Evolutionary conservation across 2,797 vertebrate species (phyloP).

Genomic region (Agapornis canus): DNA sequence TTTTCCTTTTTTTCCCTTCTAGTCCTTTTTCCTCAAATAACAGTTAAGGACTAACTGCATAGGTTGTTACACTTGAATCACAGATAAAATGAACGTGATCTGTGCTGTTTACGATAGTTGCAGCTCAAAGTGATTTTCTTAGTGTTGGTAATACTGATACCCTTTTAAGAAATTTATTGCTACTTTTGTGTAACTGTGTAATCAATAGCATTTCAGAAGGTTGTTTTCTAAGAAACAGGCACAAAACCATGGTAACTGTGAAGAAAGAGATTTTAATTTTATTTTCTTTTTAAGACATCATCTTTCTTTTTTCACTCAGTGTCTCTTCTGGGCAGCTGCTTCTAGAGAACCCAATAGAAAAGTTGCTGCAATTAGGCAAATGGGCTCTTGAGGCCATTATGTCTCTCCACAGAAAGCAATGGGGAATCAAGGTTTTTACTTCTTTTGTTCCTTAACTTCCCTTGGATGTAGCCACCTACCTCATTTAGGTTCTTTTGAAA

Average conservation of each 20-base stretch:
- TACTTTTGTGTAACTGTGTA: not conserved
- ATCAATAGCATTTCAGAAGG: not conserved
- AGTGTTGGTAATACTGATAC: not conserved
- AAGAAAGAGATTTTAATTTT: not conserved
- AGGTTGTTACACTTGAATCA: not conserved
- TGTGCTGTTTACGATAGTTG: not conserved
- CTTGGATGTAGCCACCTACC: not conserved
- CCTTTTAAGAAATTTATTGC: not conserved
- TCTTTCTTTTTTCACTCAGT: not conserved
- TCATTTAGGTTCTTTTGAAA: not conserved
- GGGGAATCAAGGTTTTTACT: not conserved
- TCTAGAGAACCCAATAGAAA: not conserved
- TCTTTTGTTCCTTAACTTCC: not conserved
- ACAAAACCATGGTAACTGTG: not conserved
- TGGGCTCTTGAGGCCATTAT: not conserved
- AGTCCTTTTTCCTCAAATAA: not conserved
- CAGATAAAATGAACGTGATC: not conserved
- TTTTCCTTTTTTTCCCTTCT: not conserved
- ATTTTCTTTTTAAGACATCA: too few species aligned
- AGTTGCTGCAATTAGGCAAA: not conserved
- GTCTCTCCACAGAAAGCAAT: not conserved
- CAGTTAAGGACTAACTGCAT: not conserved
- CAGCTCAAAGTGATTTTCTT: not conserved
- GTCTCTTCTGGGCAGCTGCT: not conserved
- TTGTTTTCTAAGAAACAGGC: fast-evolving